A percentile compares a stretch with the other conserved stretches of the same genome.
These are phyloP conservation scores for Megaceryle maxima DNA, from an alignment of 2,113 vertebrate species.

Conservation along the genomic window DNA sequence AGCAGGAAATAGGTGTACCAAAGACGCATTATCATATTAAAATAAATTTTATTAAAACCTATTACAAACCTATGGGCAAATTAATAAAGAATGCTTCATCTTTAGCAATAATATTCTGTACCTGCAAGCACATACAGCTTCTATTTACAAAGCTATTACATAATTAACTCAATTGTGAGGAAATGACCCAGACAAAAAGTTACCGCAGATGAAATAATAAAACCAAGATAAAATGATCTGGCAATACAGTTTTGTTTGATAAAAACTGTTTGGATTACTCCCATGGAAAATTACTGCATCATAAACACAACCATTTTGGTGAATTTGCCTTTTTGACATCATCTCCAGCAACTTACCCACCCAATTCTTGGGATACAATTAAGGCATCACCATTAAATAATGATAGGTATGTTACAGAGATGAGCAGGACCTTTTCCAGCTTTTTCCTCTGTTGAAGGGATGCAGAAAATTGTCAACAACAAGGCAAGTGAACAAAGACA, in stretches of 20 bases:
- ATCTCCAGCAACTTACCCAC: not conserved
- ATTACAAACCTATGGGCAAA: constrained; percentile 56
- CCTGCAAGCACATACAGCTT: constrained; percentile 29
- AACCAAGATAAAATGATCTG: not conserved
- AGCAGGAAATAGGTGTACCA: constrained; percentile 52
- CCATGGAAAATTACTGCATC: not conserved
- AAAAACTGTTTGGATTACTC: not conserved
- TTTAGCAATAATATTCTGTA: constrained; percentile 49
- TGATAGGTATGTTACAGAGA: not conserved
- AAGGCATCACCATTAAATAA: not conserved
- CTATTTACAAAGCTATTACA: constrained; percentile 62
- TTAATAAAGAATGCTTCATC: constrained; percentile 50
- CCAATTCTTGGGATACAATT: not conserved
- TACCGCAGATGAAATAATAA: not conserved
- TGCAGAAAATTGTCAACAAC: not conserved
- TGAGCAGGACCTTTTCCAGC: not conserved
- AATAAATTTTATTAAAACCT: constrained; percentile 70
- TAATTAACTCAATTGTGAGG: constrained; percentile 61
- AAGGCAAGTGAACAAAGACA: not conserved
- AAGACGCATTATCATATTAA: constrained; percentile 54
- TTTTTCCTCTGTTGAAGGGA: not conserved
- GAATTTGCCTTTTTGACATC: not conserved
- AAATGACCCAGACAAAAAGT: constrained; percentile 49
- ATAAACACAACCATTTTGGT: not conserved
- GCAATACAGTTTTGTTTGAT: not conserved